These are phyloP conservation scores for Cyphomyrmex costatus DNA, from an alignment of 1,140 invertebrate genomes.

Conservation along the genomic window DNA sequence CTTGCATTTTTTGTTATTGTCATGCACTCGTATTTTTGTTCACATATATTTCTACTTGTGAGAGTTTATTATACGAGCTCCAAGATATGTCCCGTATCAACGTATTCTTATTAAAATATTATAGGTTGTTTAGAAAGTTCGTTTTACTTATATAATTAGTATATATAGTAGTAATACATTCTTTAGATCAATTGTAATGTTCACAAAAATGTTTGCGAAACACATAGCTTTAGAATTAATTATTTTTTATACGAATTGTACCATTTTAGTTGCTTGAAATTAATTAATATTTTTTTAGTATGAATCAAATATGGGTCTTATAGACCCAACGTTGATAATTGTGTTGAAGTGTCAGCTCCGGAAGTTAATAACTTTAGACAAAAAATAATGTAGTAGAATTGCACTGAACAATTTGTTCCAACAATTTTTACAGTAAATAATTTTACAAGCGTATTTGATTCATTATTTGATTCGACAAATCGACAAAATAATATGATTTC, in stretches of 20 bases:
- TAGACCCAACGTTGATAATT: background rate
- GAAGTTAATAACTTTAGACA: background rate
- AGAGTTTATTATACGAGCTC: background rate
- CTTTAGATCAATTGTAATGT: too few species aligned
- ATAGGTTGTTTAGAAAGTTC: too few species aligned
- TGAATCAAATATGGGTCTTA: too few species aligned
- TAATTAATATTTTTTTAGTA: too few species aligned
- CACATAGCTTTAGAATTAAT: too few species aligned
- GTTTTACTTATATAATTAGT: too few species aligned
- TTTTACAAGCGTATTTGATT: background rate
- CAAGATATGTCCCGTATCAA: background rate
- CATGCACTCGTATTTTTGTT: constrained; percentile 5
- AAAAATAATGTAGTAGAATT: background rate
- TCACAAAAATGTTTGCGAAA: too few species aligned
- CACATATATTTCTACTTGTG: constrained; percentile 7
- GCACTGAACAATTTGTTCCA: background rate
- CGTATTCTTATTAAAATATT: background rate
- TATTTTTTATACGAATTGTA: too few species aligned
- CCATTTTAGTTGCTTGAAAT: too few species aligned
- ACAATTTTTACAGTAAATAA: background rate
- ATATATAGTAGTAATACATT: too few species aligned
- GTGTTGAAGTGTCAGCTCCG: too few species aligned
- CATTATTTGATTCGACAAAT: background rate
- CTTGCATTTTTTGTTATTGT: background rate
- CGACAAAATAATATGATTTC: constrained; percentile 16